Evolutionary conservation across 2,113 vertebrate genomes (phyloP), one percentile per base, ranked within the genome.

Genomic region (Haliaeetus leucogaster): DNA sequence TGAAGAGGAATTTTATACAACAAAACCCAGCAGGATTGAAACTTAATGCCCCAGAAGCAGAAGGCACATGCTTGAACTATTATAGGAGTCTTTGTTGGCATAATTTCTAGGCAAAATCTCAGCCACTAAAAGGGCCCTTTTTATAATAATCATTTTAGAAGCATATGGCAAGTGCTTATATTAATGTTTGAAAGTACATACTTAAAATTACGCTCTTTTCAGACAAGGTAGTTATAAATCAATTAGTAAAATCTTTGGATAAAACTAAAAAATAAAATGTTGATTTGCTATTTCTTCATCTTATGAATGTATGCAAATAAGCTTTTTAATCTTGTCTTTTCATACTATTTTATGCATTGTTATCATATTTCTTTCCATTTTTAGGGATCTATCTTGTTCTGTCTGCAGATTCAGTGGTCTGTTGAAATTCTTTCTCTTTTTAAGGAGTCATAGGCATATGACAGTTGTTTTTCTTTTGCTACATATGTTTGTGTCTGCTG

Each of bases 1-100:
- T 70, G 71, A 93, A 73, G 80, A 77, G 38, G 42, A 95, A 92
- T 77, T 94, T 90, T 93, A 80, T 58, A 80, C 42, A 83, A 90
- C 32, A 81, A 77, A 88, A 80, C 78, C 74, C 90, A 90, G 9
- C 13, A 77, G 79, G 32, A 58, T 7, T 91, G 62, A 92, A 88
- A 65, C 4, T 86, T 77, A 81, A 90, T 59, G 38, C 11, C 53
- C 45, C 26, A 38, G 25, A 78, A 86, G 58, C 25, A 26, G 65
- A 78, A 93, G 25, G 26, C 61, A 61, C 68, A 40, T 43, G 38
- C 16, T 78, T 58, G 20, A 78, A 52, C 63, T 89, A 27, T 50
- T 90, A 66, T 5, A 56, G 40, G 9, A 94, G 22, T 36, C 50
- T 56, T 80, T 47, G 19, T 10, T 80, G 86, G 65, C 82, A 80